Conservation (phyloP, 2,888 invertebrate genomes). For the Torymus auratus region DNA sequence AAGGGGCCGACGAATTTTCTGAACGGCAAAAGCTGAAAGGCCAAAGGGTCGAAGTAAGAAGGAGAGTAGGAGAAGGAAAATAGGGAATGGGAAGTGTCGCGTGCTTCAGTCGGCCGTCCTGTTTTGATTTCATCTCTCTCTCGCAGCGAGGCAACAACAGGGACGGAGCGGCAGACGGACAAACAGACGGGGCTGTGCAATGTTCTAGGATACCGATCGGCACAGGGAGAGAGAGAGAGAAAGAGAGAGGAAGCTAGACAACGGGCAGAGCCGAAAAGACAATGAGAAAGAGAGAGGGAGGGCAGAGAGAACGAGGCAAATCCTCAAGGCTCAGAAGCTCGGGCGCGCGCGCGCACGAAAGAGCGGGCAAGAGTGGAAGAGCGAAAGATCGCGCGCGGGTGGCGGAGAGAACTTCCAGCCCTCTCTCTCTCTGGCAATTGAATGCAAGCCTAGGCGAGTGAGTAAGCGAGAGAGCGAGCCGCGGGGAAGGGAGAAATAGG, state of each 20-base stretch:
- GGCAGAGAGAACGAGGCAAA: slow-evolving; percentile 8
- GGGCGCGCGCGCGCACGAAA: no score
- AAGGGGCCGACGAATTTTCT: no score
- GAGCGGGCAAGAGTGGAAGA: slow-evolving; percentile 16
- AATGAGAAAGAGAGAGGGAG: slow-evolving; percentile 19
- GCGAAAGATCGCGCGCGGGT: slow-evolving; percentile 34
- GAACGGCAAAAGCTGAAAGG: background rate
- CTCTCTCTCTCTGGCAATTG: slow-evolving; percentile 52
- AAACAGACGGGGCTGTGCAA: background rate
- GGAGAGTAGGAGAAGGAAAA: background rate
- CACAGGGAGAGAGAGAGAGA: background rate
- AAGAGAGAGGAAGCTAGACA: background rate
- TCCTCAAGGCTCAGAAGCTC: slow-evolving; percentile 17
- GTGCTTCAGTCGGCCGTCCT: slow-evolving; percentile 4
- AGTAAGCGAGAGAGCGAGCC: slow-evolving; percentile 33
- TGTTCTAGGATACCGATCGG: slow-evolving; percentile 29
- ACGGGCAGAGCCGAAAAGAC: slow-evolving; percentile 1
- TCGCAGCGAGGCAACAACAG: no score
- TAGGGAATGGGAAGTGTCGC: background rate
- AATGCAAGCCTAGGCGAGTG: slow-evolving; percentile 44
- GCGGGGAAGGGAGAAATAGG: slow-evolving; percentile 22
- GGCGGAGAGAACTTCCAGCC: slow-evolving; percentile 18
- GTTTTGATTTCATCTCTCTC: slow-evolving; percentile 11
- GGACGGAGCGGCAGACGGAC: background rate
- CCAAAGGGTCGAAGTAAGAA: background rate